These are phyloP conservation scores for Nasonia longicornis DNA, from an alignment of 1,140 invertebrate genomes.

Conservation along the genomic window DNA sequence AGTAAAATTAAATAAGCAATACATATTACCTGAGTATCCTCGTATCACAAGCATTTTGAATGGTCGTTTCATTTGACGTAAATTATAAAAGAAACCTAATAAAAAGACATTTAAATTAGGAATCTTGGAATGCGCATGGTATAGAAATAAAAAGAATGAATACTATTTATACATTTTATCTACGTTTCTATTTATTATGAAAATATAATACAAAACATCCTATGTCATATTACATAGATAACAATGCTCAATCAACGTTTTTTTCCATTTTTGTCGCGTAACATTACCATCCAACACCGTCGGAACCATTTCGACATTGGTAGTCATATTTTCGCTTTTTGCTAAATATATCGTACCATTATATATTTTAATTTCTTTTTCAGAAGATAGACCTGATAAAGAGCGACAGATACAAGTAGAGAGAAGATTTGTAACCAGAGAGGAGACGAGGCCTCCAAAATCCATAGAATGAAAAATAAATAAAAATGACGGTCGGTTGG, in stretches of 20 bases:
- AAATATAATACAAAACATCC: slow-evolving; percentile 79
- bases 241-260: slow-evolving; percentile 70
- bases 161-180: slow-evolving; percentile 68
- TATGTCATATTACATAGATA: slow-evolving; percentile 75
- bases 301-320: slow-evolving; percentile 63
- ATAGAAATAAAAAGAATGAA: slow-evolving; percentile 8
- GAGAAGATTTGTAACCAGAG: slow-evolving; percentile 50
- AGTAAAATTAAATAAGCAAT: no score
- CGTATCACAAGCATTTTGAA: no score
- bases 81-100: no score
- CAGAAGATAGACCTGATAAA: slow-evolving; percentile 62
- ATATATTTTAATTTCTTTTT: not conserved
- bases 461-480: slow-evolving; percentile 42
- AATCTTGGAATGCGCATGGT: not conserved
- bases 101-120: no score
- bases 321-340: slow-evolving; percentile 56
- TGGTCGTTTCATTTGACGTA: no score
- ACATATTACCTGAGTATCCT: no score
- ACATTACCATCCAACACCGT: slow-evolving; percentile 66
- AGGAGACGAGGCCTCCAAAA: slow-evolving; percentile 48
- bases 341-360: slow-evolving; percentile 5
- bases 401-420: slow-evolving; percentile 57
- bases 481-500: slow-evolving; percentile 48
- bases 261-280: slow-evolving; percentile 61
- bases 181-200: slow-evolving; percentile 78